Evolutionary conservation across 2,888 invertebrate species (phyloP).

Genomic region (Rapana venosa): DNA sequence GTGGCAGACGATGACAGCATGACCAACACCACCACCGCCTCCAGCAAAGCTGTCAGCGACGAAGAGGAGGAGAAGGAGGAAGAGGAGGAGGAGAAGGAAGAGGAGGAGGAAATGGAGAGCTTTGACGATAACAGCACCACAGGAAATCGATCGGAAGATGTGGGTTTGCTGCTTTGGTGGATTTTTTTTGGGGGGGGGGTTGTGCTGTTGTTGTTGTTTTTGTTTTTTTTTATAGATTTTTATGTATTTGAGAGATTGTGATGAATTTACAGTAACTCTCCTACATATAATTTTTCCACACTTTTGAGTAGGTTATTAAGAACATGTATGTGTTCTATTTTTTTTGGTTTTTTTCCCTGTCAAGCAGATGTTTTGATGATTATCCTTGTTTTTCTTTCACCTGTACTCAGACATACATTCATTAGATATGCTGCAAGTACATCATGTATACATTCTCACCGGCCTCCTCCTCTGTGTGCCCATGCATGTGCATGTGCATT

Average conservation of each 20-base stretch:
- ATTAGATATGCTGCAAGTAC: too few relatives aligned
- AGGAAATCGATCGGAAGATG: constrained; percentile 75
- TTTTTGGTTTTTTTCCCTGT: too few relatives aligned
- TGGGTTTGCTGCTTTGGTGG: neutral
- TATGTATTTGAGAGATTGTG: neutral
- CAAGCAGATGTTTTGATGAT: too few relatives aligned
- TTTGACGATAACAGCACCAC: constrained; percentile 84
- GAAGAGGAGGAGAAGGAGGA: constrained; percentile 72
- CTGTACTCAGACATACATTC: too few relatives aligned
- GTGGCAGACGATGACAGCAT: constrained; percentile 58
- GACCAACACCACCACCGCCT: constrained; percentile 59
- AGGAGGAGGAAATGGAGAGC: constrained; percentile 84
- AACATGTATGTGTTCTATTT: too few relatives aligned
- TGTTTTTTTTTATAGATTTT: neutral
- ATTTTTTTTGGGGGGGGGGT: too few relatives aligned
- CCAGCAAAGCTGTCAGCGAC: constrained; percentile 54
- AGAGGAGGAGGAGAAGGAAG: constrained; percentile 70
- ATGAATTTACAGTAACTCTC: neutral
- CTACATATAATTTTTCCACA: too few relatives aligned
- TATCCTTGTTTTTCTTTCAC: too few relatives aligned
- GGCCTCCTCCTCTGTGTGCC: too few relatives aligned
- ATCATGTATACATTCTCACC: too few relatives aligned
- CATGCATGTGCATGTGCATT: too few relatives aligned
- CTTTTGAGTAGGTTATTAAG: too few relatives aligned
- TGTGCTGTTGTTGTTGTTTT: neutral